Conservation (phyloP, 2,797 vertebrate genomes). For the Amphiprion clarkii region DNA sequence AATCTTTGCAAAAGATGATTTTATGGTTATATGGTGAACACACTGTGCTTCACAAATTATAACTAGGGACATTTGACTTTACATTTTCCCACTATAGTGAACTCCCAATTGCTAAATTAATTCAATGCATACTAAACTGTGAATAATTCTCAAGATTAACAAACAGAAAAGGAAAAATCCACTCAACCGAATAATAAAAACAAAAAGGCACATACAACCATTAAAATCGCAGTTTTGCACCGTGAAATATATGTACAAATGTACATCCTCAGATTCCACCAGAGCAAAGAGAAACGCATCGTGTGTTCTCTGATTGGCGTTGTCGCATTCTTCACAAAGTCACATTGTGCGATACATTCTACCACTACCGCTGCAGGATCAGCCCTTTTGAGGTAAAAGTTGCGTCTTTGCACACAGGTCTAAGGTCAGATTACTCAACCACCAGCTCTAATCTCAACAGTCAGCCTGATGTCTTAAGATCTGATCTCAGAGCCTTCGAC, state of each 20-base stretch:
- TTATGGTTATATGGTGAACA: constrained; percentile 18
- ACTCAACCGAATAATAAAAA: constrained; percentile 28
- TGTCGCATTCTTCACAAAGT: constrained; percentile 16
- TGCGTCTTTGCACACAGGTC: constrained; percentile 54
- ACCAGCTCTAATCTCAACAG: constrained; percentile 37
- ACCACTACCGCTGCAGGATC: constrained; percentile 46
- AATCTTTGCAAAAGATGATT: constrained; percentile 1
- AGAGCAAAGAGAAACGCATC: constrained; percentile 33
- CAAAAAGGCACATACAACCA: constrained; percentile 41
- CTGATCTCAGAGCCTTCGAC: constrained; percentile 41
- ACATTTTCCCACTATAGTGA: constrained; percentile 23
- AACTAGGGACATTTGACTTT: constrained; percentile 42
- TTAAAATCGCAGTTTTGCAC: constrained; percentile 52
- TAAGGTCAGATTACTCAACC: constrained; percentile 49
- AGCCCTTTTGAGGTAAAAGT: constrained; percentile 69
- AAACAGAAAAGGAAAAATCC: constrained; percentile 1
- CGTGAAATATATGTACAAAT: constrained; percentile 58
- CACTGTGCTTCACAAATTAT: constrained; percentile 5
- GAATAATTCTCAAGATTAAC: constrained; percentile 24
- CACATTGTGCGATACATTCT: constrained; percentile 39
- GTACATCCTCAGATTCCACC: constrained; percentile 29
- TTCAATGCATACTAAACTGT: constrained; percentile 6
- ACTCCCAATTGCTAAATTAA: constrained; percentile 30
- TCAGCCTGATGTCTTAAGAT: constrained; percentile 48
- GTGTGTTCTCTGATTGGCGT: constrained; percentile 27